These are phyloP conservation scores for Listronotus bonariensis DNA, from an alignment of 1,140 invertebrate genomes.

Conservation along the genomic window DNA sequence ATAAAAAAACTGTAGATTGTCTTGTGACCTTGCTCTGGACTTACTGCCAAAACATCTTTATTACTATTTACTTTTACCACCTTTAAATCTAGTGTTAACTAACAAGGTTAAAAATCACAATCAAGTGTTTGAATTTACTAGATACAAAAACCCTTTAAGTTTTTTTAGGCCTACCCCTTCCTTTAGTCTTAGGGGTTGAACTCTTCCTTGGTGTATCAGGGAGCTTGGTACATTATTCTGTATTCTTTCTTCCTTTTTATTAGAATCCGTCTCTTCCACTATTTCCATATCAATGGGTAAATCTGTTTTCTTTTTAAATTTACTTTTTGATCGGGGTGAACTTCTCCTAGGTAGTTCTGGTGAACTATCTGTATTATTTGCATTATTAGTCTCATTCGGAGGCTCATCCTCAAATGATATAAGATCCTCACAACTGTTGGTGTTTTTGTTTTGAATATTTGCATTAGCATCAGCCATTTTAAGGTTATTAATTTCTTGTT, in stretches of 20 bases:
- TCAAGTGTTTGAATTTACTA: conserved; percentile 5
- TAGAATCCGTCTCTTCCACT: neutral
- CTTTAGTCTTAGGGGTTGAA: neutral
- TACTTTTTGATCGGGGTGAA: neutral
- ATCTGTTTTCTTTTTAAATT: neutral
- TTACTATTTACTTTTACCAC: too few relatives aligned
- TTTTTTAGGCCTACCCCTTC: neutral
- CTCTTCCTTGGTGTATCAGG: neutral
- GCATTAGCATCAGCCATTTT: too few relatives aligned
- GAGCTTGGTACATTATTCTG: neutral
- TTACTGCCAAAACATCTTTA: too few relatives aligned
- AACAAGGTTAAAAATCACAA: neutral
- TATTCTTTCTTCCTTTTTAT: neutral
- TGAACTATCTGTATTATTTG: too few relatives aligned
- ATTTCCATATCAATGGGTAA: neutral
- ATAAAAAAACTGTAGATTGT: too few relatives aligned
- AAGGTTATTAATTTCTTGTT: conserved; percentile 38
- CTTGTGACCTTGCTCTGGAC: too few relatives aligned
- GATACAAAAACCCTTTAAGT: too few relatives aligned
- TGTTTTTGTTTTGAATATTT: too few relatives aligned
- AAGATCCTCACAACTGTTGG: too few relatives aligned
- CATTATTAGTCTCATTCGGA: too few relatives aligned
- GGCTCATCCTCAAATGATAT: too few relatives aligned
- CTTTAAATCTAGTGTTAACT: neutral
- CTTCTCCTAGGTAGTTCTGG: too few relatives aligned